phyloP scores from a whole-genome alignment of 2,113 vertebrate species.

The Psilopsiagon aymara region DNA sequence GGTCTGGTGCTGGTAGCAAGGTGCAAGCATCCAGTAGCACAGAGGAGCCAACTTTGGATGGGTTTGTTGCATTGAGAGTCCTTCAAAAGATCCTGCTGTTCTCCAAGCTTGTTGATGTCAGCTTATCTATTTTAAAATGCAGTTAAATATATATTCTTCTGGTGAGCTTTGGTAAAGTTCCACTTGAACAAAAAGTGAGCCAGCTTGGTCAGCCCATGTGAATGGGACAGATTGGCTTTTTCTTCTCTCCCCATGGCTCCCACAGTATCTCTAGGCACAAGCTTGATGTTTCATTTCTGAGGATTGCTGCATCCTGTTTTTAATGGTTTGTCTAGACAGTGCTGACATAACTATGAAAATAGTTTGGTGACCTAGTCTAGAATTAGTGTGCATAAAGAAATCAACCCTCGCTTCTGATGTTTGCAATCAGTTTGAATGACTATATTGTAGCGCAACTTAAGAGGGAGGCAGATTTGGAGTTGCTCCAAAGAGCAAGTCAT shows the following conservation, averaged over 20 bases:
- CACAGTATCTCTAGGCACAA: background rate
- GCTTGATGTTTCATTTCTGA: background rate
- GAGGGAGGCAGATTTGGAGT: slow-evolving; percentile 62
- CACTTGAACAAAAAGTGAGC: background rate
- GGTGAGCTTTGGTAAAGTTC: background rate
- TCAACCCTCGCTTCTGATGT: slow-evolving; percentile 59
- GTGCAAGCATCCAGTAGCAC: background rate
- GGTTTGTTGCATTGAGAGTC: background rate
- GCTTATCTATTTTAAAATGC: background rate
- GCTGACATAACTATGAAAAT: slow-evolving; percentile 67
- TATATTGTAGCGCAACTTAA: slow-evolving; percentile 30
- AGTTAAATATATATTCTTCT: background rate
- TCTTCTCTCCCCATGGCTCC: background rate
- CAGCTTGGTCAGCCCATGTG: background rate
- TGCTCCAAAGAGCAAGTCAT: slow-evolving; percentile 52
- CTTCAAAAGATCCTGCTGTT: background rate
- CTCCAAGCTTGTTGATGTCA: background rate
- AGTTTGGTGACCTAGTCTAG: slow-evolving; percentile 64
- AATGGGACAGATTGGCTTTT: background rate
- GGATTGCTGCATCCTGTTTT: slow-evolving; percentile 53
- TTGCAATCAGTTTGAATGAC: slow-evolving; percentile 61
- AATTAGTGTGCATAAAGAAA: slow-evolving; percentile 60
- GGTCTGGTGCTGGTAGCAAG: accelerated
- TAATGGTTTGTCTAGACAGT: slow-evolving; percentile 68
- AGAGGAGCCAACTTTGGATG: background rate